phyloP scores from a whole-genome alignment of 2,797 vertebrate genomes.

The Anniella stebbinsi region DNA sequence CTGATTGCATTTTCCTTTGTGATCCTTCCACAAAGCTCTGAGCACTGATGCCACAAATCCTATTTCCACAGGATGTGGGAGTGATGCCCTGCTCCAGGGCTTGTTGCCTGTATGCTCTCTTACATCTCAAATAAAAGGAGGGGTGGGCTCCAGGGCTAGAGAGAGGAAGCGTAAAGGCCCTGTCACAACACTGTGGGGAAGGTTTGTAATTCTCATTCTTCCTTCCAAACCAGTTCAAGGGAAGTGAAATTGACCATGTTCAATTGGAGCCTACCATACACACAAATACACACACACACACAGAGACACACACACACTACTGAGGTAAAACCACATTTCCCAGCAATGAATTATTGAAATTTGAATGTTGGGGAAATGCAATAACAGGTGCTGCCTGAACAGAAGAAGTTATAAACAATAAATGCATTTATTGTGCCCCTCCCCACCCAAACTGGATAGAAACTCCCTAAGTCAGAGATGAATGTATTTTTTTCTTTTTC shows the following conservation, averaged over 20 bases:
- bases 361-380: background rate
- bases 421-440: background rate
- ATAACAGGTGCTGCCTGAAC: background rate
- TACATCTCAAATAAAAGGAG: background rate
- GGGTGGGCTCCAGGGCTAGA: background rate
- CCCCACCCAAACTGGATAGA: background rate
- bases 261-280: background rate
- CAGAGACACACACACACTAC: background rate
- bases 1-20: background rate
- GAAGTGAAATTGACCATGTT: background rate
- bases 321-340: background rate
- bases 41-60: background rate
- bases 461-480: background rate
- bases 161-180: background rate
- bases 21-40: background rate
- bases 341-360: background rate
- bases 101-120: background rate
- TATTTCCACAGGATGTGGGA: background rate
- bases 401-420: background rate
- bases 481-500: background rate
- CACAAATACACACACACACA: background rate
- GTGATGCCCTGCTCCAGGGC: background rate
- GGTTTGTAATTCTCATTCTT: background rate
- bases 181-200: background rate
- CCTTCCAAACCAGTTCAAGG: too few relatives aligned